Evolutionary conservation across 2,888 invertebrate species (phyloP), one percentile per base, ranked within the genome.

Genomic region (Caenorhabditis angaria): DNA sequence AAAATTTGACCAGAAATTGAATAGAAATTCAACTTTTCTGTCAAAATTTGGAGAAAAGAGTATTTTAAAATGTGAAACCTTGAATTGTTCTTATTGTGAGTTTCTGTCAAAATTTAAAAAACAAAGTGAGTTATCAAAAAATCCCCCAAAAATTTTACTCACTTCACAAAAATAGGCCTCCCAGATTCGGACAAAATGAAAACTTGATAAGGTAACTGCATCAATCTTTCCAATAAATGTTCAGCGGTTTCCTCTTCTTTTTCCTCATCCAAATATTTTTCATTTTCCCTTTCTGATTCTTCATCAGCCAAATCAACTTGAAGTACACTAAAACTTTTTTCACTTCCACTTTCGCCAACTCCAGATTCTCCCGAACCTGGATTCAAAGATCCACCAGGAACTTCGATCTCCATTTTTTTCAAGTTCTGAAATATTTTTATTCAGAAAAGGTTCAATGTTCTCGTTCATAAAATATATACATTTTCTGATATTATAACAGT

Each of bases 151-250:
- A n/a, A n/a, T n/a, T n/a, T n/a, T 8, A 20, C 77, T 60, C 50
- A 85, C 85, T 81, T 83, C 14, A 81, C 81, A 64, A 81, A 85
- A 32, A 85, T 83, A 10, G 85, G 85, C 57, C 83, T 76, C 59
- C 85, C 85, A 56, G 74, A 83, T 55, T 86, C 85, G 29, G 83
- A 83, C 10, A 85, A 76, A 59, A 85, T 80, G 64, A 83, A 85
- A 14, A 83, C 81, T 55, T 85, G 81, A 55, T 84, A 84, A 0
- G 80, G 70, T 18, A 74, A 67, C 47, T 77, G 73, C 18, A 78
- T 67, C 1, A 84, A 67, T 47, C 74, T 70, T n/a, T 81, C 78
- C 32, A 82, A 54, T 24, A 78, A 64, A 32, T 61, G 54, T 20
- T 80, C 80, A 5, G 76, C 73, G 6, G 63, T 67, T 24, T 70